Conservation (phyloP, 1,140 invertebrate genomes). For the Ooceraea biroi region DNA sequence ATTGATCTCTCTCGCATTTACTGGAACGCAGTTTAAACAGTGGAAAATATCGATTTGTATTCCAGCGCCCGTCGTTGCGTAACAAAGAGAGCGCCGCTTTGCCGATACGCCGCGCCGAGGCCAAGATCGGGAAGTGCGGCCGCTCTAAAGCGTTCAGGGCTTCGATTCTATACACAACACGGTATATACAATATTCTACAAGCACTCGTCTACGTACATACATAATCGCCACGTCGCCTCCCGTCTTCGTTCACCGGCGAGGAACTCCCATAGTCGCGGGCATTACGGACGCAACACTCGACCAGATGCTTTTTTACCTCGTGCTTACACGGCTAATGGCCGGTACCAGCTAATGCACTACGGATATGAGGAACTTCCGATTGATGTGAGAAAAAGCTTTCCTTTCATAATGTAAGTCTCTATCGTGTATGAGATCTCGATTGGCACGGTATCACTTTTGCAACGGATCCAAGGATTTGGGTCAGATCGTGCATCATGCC, state of each 20-base stretch:
- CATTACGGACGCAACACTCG: conserved; percentile 40
- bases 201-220: conserved; percentile 18
- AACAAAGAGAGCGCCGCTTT: conserved; percentile 38
- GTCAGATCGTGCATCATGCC: too few relatives aligned
- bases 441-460: too few relatives aligned
- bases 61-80: conserved; percentile 81
- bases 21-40: conserved; percentile 20
- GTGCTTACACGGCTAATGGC: conserved; percentile 23
- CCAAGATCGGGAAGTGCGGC: not conserved
- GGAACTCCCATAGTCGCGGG: not conserved
- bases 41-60: conserved; percentile 67
- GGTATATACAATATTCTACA: too few relatives aligned
- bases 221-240: not conserved
- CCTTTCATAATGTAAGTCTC: not conserved
- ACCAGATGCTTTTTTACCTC: conserved; percentile 32
- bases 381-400: not conserved
- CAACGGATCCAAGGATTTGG: too few relatives aligned
- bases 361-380: not conserved
- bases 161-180: too few relatives aligned
- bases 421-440: not conserved
- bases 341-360: not conserved
- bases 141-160: not conserved
- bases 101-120: conserved; percentile 25
- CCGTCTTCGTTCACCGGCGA: conserved; percentile 23
- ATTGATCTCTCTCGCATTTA: not conserved